phyloP scores from a whole-genome alignment of 1,140 invertebrate genomes.

The Palaemon carinicauda region DNA sequence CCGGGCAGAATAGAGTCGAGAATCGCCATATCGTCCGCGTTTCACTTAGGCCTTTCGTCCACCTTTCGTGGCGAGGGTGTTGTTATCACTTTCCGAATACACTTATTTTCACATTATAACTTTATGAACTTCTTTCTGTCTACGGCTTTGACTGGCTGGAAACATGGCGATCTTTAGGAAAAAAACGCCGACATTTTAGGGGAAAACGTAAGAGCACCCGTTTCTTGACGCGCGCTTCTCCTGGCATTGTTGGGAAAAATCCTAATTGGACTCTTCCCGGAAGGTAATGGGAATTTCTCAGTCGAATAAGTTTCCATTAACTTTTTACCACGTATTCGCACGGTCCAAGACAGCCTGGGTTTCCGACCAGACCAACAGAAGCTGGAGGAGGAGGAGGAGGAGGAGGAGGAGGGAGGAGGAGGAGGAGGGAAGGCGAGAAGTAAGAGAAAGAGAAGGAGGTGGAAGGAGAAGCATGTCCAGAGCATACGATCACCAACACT shows the following conservation, averaged over 20 bases:
- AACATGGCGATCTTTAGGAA: slow-evolving; percentile 48
- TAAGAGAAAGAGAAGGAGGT: not conserved
- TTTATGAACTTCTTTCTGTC: slow-evolving; percentile 57
- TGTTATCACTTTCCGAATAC: slow-evolving; percentile 57
- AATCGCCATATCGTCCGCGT: not conserved
- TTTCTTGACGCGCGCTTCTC: slow-evolving; percentile 53
- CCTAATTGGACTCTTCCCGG: slow-evolving; percentile 57
- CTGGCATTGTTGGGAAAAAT: slow-evolving; percentile 57
- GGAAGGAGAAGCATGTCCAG: not conserved
- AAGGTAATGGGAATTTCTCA: slow-evolving; percentile 59
- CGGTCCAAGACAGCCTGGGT: slow-evolving; percentile 49
- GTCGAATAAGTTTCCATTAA: slow-evolving; percentile 59
- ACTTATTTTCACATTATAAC: slow-evolving; percentile 57
- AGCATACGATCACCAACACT: not conserved
- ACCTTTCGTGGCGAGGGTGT: slow-evolving; percentile 38
- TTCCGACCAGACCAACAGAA: slow-evolving; percentile 15
- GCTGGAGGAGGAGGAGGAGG: not conserved
- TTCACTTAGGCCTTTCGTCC: not conserved
- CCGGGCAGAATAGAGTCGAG: not conserved
- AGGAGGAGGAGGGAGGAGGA: not conserved
- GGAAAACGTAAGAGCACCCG: slow-evolving; percentile 49
- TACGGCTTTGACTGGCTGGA: slow-evolving; percentile 55
- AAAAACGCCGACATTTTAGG: slow-evolving; percentile 45
- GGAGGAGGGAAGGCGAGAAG: not conserved
- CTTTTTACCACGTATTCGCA: slow-evolving; percentile 58